A percentile compares a stretch with the other conserved stretches of the same genome.
Evolutionary conservation across 2,113 vertebrate genomes (phyloP).

Genomic region (Hippocampus guttulatus): DNA sequence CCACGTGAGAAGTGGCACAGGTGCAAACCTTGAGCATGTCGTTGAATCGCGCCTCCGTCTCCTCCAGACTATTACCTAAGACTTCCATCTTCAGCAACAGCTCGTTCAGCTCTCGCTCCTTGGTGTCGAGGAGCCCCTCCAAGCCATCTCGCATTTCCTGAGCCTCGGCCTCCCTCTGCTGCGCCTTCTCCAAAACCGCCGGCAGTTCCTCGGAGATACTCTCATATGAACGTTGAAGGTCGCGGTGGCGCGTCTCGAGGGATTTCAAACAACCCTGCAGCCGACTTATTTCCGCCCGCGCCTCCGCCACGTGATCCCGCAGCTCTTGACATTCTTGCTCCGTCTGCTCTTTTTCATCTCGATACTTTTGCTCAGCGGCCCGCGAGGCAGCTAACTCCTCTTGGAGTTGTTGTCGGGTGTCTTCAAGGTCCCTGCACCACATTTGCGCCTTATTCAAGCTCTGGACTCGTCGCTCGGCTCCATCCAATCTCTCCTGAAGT

Average conservation of each 20-base stretch:
- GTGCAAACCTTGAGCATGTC: conserved; percentile 46
- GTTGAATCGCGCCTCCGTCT: conserved; percentile 75
- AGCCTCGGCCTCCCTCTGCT: conserved; percentile 77
- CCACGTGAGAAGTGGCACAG: conserved; percentile 19
- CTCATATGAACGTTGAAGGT: conserved; percentile 78
- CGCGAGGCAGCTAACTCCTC: conserved; percentile 51
- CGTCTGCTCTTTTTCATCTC: conserved; percentile 76
- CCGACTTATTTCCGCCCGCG: conserved; percentile 68
- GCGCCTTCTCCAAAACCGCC: conserved; percentile 67
- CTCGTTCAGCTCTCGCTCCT: conserved; percentile 83
- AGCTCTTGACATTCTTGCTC: conserved; percentile 79
- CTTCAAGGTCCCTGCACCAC: conserved; percentile 42
- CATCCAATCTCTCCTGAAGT: conserved; percentile 78
- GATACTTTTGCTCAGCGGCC: conserved; percentile 68
- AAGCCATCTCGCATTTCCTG: conserved; percentile 77
- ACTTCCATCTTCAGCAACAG: conserved; percentile 82
- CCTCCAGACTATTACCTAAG: conserved; percentile 80
- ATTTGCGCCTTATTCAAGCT: conserved; percentile 30
- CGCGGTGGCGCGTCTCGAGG: conserved; percentile 79
- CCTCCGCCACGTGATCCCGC: conserved; percentile 74
- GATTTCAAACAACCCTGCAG: conserved; percentile 76
- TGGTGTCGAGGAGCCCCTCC: conserved; percentile 74
- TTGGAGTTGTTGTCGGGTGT: conserved; percentile 60
- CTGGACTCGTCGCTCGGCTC: conserved; percentile 54
- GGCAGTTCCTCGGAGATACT: conserved; percentile 76